These are phyloP conservation scores for Syrista parreyssii DNA, from an alignment of 2,888 invertebrate species.

Conservation along the genomic window DNA sequence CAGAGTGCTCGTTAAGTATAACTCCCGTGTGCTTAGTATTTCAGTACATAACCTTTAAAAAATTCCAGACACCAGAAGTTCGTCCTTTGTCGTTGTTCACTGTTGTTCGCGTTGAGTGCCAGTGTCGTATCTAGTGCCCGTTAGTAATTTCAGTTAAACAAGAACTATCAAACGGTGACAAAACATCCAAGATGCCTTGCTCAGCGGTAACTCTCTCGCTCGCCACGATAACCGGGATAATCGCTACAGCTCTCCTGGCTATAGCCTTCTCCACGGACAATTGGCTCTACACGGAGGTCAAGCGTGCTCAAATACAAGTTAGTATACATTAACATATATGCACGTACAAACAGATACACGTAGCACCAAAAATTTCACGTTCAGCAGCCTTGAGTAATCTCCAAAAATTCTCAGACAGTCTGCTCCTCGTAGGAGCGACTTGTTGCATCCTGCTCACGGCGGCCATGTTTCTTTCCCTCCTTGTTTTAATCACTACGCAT, in stretches of 20 bases:
- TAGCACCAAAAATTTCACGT: neutral
- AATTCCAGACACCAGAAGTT: neutral
- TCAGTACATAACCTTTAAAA: neutral
- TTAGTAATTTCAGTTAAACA: neutral
- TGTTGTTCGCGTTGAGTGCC: neutral
- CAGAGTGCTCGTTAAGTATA: neutral
- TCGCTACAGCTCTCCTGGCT: conserved; percentile 91
- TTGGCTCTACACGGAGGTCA: conserved; percentile 95
- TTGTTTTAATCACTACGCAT: neutral
- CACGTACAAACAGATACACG: neutral
- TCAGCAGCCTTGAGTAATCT: neutral
- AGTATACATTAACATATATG: conserved; percentile 37
- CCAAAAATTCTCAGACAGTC: neutral
- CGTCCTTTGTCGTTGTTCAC: neutral
- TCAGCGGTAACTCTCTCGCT: conserved; percentile 94
- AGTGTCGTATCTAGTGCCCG: neutral
- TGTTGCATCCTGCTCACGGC: neutral
- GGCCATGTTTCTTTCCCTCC: neutral
- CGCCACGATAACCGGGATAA: conserved; percentile 95
- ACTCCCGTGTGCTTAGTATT: neutral
- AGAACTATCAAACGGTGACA: neutral
- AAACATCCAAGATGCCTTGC: conserved; percentile 82
- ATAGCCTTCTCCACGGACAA: conserved; percentile 97
- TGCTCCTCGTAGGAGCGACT: neutral
- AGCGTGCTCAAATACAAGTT: conserved; percentile 89